These are phyloP conservation scores for Ambastaia sidthimunki DNA, from an alignment of 2,797 vertebrate species.

Conservation along the genomic window DNA sequence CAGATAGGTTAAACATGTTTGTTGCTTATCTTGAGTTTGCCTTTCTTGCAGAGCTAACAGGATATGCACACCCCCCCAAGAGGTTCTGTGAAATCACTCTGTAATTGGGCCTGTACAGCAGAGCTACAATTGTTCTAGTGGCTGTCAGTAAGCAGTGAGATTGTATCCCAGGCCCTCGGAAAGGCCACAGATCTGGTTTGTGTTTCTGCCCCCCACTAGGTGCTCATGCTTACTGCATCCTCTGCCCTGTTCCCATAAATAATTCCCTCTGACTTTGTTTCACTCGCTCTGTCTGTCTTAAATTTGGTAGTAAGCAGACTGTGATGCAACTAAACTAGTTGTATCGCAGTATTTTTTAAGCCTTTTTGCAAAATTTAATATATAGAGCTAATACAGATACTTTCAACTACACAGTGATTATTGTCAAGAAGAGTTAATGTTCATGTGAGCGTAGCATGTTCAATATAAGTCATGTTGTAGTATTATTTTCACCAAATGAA, in stretches of 20 bases:
- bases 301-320: background rate
- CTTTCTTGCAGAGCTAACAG: background rate
- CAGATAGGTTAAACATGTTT: background rate
- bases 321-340: background rate
- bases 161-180: conserved; percentile 27
- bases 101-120: conserved; percentile 5
- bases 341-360: too few species aligned
- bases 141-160: conserved; percentile 4
- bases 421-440: too few species aligned
- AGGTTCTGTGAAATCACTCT: conserved; percentile 18
- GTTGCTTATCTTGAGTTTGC: background rate
- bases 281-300: too few species aligned
- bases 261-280: background rate
- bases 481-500: too few species aligned
- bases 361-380: background rate
- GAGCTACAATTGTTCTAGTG: background rate
- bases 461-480: too few species aligned
- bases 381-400: too few species aligned
- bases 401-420: too few species aligned
- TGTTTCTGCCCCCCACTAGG: conserved; percentile 7
- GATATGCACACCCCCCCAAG: background rate
- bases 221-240: conserved; percentile 14
- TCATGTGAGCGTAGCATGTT: too few species aligned
- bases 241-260: background rate
- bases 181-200: conserved; percentile 10